These are phyloP conservation scores for Eulemur coronatus DNA, from an alignment of 2,797 vertebrate genomes.

Conservation along the genomic window DNA sequence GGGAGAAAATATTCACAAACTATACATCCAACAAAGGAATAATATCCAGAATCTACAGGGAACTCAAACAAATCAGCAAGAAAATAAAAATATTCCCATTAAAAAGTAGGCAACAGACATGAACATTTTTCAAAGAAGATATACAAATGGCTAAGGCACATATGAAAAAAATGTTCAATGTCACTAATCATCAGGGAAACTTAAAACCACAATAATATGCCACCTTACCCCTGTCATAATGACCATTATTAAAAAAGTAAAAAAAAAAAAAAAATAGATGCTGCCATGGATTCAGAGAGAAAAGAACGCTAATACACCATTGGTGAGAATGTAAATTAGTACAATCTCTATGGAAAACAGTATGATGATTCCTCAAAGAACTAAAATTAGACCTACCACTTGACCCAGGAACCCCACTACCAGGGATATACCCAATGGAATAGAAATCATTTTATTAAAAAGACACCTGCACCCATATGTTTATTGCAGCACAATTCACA, in stretches of 20 bases:
- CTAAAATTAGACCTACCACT: not conserved
- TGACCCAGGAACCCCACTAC: not conserved
- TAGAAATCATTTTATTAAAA: not conserved
- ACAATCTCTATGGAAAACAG: not conserved
- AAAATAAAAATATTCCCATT: not conserved
- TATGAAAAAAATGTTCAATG: not conserved
- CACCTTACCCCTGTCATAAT: not conserved
- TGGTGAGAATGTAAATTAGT: too few relatives aligned
- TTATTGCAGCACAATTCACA: not conserved
- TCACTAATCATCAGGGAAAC: not conserved
- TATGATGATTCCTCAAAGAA: not conserved
- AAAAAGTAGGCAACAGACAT: not conserved
- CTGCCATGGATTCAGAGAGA: not conserved
- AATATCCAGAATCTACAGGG: not conserved
- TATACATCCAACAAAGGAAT: not conserved
- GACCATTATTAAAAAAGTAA: not conserved
- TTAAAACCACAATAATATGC: not conserved
- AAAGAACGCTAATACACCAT: not conserved
- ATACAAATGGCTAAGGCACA: not conserved
- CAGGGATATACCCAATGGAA: not conserved
- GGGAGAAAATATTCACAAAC: not conserved
- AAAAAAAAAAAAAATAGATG: too few relatives aligned
- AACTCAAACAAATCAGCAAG: not conserved
- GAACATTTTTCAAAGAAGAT: not conserved
- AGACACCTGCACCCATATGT: not conserved